A percentile compares a stretch with the other conserved stretches of the same genome.
These are phyloP conservation scores for Laticauda laticaudata DNA, from an alignment of 2,113 vertebrate species.

Conservation along the genomic window DNA sequence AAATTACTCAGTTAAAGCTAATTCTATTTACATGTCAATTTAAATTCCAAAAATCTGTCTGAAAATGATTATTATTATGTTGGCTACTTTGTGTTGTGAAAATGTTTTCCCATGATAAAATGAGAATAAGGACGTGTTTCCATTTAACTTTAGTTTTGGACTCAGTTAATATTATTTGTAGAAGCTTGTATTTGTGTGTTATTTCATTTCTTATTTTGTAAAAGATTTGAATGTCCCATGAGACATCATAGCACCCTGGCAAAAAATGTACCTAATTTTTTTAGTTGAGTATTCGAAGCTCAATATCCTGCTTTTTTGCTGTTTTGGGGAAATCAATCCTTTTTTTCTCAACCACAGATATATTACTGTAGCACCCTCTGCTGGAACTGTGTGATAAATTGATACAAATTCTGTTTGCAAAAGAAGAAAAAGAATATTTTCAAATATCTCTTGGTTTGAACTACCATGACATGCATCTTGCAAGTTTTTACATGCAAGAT, in stretches of 20 bases:
- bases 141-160: neutral
- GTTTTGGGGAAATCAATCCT: neutral
- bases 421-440: neutral
- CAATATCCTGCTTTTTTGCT: neutral
- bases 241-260: neutral
- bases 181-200: neutral
- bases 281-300: neutral
- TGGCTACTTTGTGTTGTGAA: neutral
- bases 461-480: neutral
- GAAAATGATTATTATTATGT: neutral
- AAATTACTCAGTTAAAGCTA: neutral
- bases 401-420: neutral
- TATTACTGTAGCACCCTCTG: constrained; percentile 20
- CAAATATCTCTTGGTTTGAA: neutral
- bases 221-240: neutral
- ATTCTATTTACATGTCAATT: neutral
- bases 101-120: neutral
- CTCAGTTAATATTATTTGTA: neutral
- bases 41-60: neutral
- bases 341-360: neutral
- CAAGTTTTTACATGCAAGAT: neutral
- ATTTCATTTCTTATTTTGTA: neutral
- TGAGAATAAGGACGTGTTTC: neutral
- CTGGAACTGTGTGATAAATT: neutral
- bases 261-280: neutral